phyloP scores from a whole-genome alignment of 2,113 vertebrate species.

The Mobula hypostoma region DNA sequence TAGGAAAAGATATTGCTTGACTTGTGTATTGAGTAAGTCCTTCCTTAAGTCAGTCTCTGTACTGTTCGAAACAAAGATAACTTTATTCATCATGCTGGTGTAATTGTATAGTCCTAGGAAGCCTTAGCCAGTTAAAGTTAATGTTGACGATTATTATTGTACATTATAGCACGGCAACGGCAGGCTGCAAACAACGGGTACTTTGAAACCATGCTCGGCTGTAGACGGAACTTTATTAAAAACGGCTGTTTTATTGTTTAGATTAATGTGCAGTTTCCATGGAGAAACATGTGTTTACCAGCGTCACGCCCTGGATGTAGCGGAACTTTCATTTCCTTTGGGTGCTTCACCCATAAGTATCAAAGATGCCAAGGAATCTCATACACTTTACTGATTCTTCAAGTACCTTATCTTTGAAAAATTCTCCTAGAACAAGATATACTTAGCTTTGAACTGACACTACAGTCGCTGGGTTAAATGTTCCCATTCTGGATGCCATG shows the following conservation, averaged over 20 bases:
- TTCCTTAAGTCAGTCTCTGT: background rate
- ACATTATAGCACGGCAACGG: background rate
- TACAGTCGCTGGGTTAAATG: background rate
- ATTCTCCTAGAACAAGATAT: background rate
- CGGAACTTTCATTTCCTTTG: constrained; percentile 1
- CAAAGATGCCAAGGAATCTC: background rate
- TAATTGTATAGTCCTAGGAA: background rate
- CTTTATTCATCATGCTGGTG: background rate
- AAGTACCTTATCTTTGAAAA: background rate
- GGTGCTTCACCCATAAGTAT: background rate
- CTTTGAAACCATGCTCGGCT: background rate
- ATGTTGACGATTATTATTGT: background rate
- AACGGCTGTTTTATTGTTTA: constrained; percentile 25
- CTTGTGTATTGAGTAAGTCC: background rate
- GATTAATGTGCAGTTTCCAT: constrained; percentile 6
- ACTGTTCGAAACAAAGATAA: background rate
- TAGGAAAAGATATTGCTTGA: background rate
- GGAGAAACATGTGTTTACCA: background rate
- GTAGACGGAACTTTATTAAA: background rate
- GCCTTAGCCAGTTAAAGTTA: background rate
- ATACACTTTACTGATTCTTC: background rate
- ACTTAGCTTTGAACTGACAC: background rate
- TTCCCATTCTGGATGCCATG: background rate
- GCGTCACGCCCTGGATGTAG: background rate
- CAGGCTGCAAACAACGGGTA: background rate